phyloP scores from a whole-genome alignment of 2,797 vertebrate species.

The Falco naumanni region DNA sequence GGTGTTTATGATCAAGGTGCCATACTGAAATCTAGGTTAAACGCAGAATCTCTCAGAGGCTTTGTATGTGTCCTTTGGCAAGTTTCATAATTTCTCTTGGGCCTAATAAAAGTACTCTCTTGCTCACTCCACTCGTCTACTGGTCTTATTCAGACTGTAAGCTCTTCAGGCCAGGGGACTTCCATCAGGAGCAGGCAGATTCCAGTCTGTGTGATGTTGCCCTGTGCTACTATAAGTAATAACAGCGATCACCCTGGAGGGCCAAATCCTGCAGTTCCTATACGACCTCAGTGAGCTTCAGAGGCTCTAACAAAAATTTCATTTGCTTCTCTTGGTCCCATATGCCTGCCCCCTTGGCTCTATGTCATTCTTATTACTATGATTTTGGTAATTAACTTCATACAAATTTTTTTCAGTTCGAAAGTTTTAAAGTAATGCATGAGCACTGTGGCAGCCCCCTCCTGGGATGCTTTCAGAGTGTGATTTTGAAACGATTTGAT shows the following conservation, averaged over 20 bases:
- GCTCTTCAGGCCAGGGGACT: constrained; percentile 12
- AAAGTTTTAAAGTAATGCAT: background rate
- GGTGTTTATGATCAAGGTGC: background rate
- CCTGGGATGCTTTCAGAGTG: background rate
- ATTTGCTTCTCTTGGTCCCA: background rate
- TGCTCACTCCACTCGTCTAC: constrained; percentile 46
- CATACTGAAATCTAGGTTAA: constrained; percentile 34
- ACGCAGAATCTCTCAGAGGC: background rate
- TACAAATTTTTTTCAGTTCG: background rate
- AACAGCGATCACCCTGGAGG: constrained; percentile 24
- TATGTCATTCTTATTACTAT: background rate
- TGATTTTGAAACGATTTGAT: background rate
- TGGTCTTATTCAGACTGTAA: constrained; percentile 26
- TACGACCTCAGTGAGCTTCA: background rate
- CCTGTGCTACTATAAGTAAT: constrained; percentile 11
- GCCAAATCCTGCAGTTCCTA: background rate
- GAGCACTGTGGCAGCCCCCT: background rate
- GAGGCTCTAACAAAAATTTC: background rate
- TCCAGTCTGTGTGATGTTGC: background rate
- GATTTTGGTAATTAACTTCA: background rate
- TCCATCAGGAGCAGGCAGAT: background rate
- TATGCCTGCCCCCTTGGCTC: background rate
- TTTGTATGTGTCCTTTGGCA: constrained; percentile 23
- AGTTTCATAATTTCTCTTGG: constrained; percentile 2
- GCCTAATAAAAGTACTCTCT: constrained; percentile 18